Evolutionary conservation across 2,113 vertebrate genomes (phyloP).

Genomic region (cattle (Bos taurus)): ARS-UCD2.0 NC_037335.1:97146001-97146500

Average conservation of each 20-base stretch:
- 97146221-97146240: neutral
- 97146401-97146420: neutral
- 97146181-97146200: neutral
- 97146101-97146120: conserved; percentile 33
- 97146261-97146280: neutral
- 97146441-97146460: neutral
- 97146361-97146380: neutral
- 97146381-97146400: neutral
- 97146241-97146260: neutral
- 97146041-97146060: conserved; percentile 18
- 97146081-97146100: conserved; percentile 55
- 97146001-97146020: neutral
- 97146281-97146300: neutral
- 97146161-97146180: neutral
- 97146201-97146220: neutral
- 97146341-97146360: neutral
- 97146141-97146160: neutral
- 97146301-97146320: neutral
- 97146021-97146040: neutral
- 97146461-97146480: neutral
- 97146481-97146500: neutral
- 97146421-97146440: neutral
- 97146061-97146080: conserved; percentile 50
- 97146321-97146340: neutral
- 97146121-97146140: conserved; percentile 33